These are phyloP conservation scores for Lipophrys pholis DNA, from an alignment of 2,113 vertebrate genomes.

Conservation along the genomic window DNA sequence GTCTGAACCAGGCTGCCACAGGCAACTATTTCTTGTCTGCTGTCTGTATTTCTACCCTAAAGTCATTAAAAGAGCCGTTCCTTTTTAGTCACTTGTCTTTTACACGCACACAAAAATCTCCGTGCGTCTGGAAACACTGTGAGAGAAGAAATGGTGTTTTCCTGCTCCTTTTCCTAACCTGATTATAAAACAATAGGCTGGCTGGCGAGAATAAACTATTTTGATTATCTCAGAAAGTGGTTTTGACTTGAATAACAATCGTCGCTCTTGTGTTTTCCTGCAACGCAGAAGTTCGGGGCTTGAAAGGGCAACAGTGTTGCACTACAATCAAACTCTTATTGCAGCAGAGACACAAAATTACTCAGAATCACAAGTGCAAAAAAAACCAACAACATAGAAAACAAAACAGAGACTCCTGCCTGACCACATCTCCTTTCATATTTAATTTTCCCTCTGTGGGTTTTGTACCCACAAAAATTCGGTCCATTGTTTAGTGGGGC, in stretches of 20 bases:
- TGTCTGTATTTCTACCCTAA: not conserved
- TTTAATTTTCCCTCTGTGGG: not conserved
- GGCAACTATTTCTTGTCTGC: not conserved
- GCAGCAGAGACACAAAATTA: slow-evolving; percentile 12
- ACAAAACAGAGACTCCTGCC: not conserved
- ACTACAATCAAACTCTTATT: slow-evolving; percentile 8
- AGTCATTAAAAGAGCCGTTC: not conserved
- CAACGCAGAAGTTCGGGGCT: not conserved
- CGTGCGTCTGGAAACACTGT: not conserved
- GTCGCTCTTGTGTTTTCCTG: not conserved
- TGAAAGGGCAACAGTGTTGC: not conserved
- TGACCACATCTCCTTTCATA: not conserved
- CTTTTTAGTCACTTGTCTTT: too few relatives aligned
- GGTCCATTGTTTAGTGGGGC: slow-evolving; percentile 9
- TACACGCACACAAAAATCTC: too few relatives aligned
- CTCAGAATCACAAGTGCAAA: slow-evolving; percentile 7
- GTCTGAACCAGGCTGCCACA: not conserved
- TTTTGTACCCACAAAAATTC: not conserved
- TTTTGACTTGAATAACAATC: too few relatives aligned
- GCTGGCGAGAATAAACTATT: not conserved
- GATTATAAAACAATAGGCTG: too few relatives aligned
- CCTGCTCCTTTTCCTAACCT: not conserved
- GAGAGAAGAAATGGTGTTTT: not conserved
- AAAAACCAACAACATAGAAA: not conserved
- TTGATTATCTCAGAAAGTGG: not conserved